These are phyloP conservation scores for Lepisosteus osseus DNA, from an alignment of 2,113 vertebrate genomes.

Conservation along the genomic window DNA sequence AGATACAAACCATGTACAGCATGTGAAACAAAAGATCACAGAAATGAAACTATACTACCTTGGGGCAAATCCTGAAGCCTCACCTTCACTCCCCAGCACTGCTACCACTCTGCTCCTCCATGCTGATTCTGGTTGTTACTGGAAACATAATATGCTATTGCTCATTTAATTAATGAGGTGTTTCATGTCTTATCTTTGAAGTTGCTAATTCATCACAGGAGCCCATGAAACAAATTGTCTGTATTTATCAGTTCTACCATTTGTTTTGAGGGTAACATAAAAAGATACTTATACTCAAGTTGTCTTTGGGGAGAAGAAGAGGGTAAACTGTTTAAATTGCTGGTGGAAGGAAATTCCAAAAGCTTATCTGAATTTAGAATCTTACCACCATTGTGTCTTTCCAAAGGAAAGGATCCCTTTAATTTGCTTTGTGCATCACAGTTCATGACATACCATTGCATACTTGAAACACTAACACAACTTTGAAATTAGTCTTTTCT, in stretches of 20 bases:
- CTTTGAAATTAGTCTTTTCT: too few relatives aligned
- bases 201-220: constrained; percentile 23
- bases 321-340: background rate
- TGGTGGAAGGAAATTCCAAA: too few relatives aligned
- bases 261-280: constrained; percentile 15
- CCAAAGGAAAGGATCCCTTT: too few relatives aligned
- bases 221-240: constrained; percentile 17
- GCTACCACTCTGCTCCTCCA: background rate
- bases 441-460: too few relatives aligned
- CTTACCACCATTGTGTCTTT: too few relatives aligned
- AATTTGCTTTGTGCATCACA: too few relatives aligned
- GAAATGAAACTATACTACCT: background rate
- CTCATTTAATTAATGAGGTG: constrained; percentile 25
- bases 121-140: constrained; percentile 6
- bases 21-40: constrained; percentile 4
- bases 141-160: constrained; percentile 20
- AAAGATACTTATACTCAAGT: constrained; percentile 10
- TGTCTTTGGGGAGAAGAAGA: background rate
- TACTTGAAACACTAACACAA: too few relatives aligned
- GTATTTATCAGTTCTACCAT: constrained; percentile 22
- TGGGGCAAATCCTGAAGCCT: constrained; percentile 14
- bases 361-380: too few relatives aligned
- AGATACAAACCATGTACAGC: background rate
- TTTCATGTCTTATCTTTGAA: constrained; percentile 18
- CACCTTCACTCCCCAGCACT: background rate